Base-by-base conservation (phyloP, 2,797 vertebrate genomes). In the Acipenser transmontanus region DNA sequence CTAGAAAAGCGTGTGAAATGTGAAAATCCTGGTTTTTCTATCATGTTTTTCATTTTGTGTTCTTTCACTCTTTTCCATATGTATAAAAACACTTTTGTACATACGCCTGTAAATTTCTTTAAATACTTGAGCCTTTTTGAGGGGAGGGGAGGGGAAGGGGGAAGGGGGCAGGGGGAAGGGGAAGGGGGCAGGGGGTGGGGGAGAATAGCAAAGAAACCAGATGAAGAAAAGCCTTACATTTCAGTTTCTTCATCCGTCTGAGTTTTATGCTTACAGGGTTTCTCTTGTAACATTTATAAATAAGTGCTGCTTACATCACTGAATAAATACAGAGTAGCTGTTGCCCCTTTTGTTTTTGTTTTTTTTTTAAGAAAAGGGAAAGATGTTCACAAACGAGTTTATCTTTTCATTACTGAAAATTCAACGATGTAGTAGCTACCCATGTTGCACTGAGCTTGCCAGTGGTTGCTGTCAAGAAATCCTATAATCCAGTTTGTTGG, bases 181-280 rank as follows among this genome's bases (percentile, higher is more conserved):
- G 17, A 17, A 17, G 17, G 17, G 20, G 34, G 34, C 4, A 34
- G 34, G 34, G 34, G 34, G 34, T 34, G 3, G 34, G 34, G 34
- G 34, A 34, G 34, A 34, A 34, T 3, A 34, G 34, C 34, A 34
- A 34, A 34, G 89, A 89, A 89, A 86, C 77, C 34, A 85, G 95
- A 97, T 98, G 96, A 98, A 99, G 96, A 99, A 98, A 93, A 97
- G 96, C 96, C 97, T 99, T 99, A 99, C 92, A 89, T 94, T 96
- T 95, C 93, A 89, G 91, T 97, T 98, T 99, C 97, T 99, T 99
- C 96, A 96, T 96, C 93, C 80, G 86, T 87, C 83, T 91, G 91
- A 93, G 91, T 88, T 91, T 93, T 91, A 94, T 81, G 91, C 94
- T 94, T 94, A 96, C 95, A 98, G 95, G 95, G 95, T 98, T 92